Base-by-base conservation (phyloP, 2,113 vertebrate genomes). In the Salvator merianae region DNA sequence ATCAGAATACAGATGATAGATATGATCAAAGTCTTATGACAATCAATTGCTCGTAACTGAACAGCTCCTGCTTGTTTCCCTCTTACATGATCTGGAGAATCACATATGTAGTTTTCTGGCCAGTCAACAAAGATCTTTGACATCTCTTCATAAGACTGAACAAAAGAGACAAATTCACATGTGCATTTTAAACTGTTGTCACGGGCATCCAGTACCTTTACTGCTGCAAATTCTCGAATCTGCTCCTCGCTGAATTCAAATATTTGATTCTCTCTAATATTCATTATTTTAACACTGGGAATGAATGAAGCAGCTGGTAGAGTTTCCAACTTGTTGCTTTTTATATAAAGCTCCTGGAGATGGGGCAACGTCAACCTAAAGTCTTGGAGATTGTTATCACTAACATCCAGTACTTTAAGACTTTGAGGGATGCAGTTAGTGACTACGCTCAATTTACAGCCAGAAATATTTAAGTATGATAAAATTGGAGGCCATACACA, bases 131-230 rank as follows among this genome's bases (percentile, higher is more conserved):
- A 89, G 32, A 90, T 71, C 14, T 86, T 30, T 3, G 32, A 53
- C 13, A 93, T 53, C 1, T 76, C 6, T 0, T 83, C 50, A 22
- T 93, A 72, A 0, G 88, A 83, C 0, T 94, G 93, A 18, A 94
- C 65, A 87, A 98, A 98, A 3, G 86, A 30, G 1, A 98, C 91
- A 85, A 99, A 97, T 3, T 96, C 95, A 50, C 98, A 99, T 75
- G 97, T 96, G 89, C 98, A 99, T 43, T 97, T 89, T 30, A 97
- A 99, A 83, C 94, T 96, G 94, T 98, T 98, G 62, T 91, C 70
- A 0, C 97, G 92, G 0, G 95, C 97, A 81, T 97, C 96, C 90
- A 99, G 90, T 30, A 34, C 88, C 87, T 91, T 75, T 32, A 98
- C 87, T 0, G 91, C 90, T 22, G 6, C 36, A 84, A 96, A 98